Evolutionary conservation across 2,113 vertebrate genomes (phyloP).

Genomic region (Cinclus cinclus): DNA sequence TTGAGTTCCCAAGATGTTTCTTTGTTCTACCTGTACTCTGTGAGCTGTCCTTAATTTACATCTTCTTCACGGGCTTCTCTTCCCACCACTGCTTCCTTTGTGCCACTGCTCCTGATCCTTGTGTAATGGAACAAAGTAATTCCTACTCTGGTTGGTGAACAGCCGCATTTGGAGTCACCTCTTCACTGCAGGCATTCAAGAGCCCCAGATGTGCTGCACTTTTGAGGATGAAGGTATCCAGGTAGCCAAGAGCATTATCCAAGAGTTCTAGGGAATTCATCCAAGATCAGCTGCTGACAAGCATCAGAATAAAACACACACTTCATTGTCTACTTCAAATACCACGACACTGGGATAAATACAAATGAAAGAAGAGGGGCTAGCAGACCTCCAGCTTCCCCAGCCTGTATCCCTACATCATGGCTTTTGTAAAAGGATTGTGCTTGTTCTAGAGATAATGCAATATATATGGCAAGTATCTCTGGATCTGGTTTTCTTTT

Average conservation of each 20-base stretch:
- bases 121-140: not conserved
- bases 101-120: accelerated
- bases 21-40: not conserved
- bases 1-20: not conserved
- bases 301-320: accelerated
- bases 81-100: not conserved
- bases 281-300: not conserved
- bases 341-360: accelerated
- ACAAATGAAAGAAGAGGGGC: not conserved
- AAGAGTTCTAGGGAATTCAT: not conserved
- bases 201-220: not conserved
- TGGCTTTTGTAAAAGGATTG: not conserved
- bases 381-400: not conserved
- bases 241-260: not conserved
- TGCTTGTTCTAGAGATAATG: not conserved
- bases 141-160: not conserved
- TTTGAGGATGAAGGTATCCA: not conserved
- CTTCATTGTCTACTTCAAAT: not conserved
- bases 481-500: not conserved
- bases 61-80: not conserved
- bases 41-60: not conserved
- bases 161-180: accelerated
- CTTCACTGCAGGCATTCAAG: not conserved
- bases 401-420: not conserved
- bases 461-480: not conserved